These are phyloP conservation scores for Chrysodeixis includens DNA, from an alignment of 2,888 invertebrate species.

Conservation along the genomic window DNA sequence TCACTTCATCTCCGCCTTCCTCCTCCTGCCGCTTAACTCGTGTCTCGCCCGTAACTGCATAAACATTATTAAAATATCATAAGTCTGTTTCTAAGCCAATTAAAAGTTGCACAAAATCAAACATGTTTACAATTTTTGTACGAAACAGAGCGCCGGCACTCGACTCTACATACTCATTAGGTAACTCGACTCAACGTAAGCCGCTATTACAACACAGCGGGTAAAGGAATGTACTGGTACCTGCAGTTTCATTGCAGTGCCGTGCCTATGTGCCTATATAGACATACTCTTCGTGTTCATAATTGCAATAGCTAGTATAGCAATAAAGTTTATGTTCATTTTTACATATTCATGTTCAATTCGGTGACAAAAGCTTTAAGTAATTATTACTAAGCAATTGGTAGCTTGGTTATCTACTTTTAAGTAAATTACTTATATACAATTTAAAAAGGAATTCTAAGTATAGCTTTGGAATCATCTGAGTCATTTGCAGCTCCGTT, in stretches of 20 bases:
- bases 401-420: background rate
- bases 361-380: slow-evolving; percentile 25
- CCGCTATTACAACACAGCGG: slow-evolving; percentile 81
- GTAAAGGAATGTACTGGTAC: slow-evolving; percentile 75
- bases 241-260: slow-evolving; percentile 74
- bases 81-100: background rate
- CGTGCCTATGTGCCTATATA: slow-evolving; percentile 40
- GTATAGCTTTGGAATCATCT: slow-evolving; percentile 42
- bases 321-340: slow-evolving; percentile 28
- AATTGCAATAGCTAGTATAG: slow-evolving; percentile 52
- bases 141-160: slow-evolving; percentile 32
- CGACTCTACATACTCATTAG: slow-evolving; percentile 72
- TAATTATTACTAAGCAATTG: background rate
- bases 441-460: slow-evolving; percentile 37
- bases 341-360: slow-evolving; percentile 19
- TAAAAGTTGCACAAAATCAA: slow-evolving; percentile 13
- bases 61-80: slow-evolving; percentile 5
- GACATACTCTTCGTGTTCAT: slow-evolving; percentile 64
- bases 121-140: slow-evolving; percentile 25
- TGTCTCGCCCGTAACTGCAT: slow-evolving; percentile 79
- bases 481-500: slow-evolving; percentile 63
- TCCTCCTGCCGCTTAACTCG: slow-evolving; percentile 92
- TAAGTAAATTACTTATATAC: background rate
- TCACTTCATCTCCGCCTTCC: slow-evolving; percentile 90
- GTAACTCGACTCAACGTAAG: slow-evolving; percentile 83